Percentiles rank a stretch among this genome's conserved stretches.
phyloP scores from a whole-genome alignment of 2,888 invertebrate genomes.

The Incurvaria masculella region DNA sequence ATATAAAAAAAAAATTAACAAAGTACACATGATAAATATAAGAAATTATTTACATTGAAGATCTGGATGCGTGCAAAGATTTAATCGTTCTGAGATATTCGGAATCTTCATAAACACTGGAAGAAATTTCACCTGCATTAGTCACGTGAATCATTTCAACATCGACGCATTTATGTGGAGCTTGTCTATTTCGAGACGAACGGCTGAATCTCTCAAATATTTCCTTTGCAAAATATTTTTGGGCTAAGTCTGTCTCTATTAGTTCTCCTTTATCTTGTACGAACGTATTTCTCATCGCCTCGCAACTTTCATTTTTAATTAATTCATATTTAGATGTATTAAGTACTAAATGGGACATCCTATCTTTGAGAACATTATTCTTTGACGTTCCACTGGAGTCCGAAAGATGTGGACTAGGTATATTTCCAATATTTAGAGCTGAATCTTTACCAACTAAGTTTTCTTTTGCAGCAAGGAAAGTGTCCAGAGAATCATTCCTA shows the following conservation, averaged over 20 bases:
- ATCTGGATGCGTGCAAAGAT: neutral
- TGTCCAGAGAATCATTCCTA: neutral
- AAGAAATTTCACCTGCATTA: neutral
- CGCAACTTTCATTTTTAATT: too few relatives aligned
- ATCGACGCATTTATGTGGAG: too few relatives aligned
- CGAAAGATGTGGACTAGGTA: neutral
- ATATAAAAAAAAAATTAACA: too few relatives aligned
- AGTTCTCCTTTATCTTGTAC: too few relatives aligned
- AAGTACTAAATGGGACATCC: neutral
- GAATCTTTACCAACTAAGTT: neutral
- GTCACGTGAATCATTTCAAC: neutral
- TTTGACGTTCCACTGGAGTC: neutral
- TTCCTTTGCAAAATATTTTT: too few relatives aligned
- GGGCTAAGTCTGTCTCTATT: too few relatives aligned
- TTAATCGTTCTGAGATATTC: neutral
- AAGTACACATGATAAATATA: too few relatives aligned
- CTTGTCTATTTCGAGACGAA: too few relatives aligned
- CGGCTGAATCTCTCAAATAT: too few relatives aligned
- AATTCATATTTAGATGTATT: neutral
- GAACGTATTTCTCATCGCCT: too few relatives aligned
- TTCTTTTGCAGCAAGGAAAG: neutral
- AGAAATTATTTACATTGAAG: neutral
- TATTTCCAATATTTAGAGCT: neutral
- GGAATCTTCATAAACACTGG: neutral
- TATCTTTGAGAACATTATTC: neutral